A percentile compares a stretch with the other conserved stretches of the same genome.
Evolutionary conservation across 2,888 invertebrate genomes (phyloP).

Genomic region (Sipha maydis): DNA sequence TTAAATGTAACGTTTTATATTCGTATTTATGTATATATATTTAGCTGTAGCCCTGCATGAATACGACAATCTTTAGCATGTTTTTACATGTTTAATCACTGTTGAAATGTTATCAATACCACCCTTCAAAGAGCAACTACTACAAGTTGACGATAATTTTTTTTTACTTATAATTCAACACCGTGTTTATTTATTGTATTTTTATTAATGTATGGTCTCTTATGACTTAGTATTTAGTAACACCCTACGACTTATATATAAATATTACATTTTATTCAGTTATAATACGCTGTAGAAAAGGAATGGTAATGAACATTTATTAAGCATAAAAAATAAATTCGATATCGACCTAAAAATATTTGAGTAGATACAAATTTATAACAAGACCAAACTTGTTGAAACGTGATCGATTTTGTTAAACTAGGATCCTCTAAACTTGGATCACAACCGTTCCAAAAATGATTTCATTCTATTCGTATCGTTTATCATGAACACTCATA

Average conservation of each 20-base stretch:
- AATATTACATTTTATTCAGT: neutral
- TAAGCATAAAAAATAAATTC: neutral
- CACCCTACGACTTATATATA: no score
- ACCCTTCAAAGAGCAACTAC: neutral
- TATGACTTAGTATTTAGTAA: neutral
- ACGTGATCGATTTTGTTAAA: slow-evolving; percentile 21
- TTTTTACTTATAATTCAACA: neutral
- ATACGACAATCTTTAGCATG: neutral
- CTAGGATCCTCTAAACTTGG: neutral
- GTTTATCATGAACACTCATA: neutral
- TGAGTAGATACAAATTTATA: neutral
- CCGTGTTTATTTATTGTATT: neutral
- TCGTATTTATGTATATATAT: neutral
- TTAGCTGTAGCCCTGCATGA: neutral
- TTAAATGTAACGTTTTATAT: no score
- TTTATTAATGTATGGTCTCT: neutral
- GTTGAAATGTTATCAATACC: neutral
- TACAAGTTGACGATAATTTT: neutral
- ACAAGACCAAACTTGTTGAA: slow-evolving; percentile 8
- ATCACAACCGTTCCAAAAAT: neutral
- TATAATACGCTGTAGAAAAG: neutral
- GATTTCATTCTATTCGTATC: slow-evolving; percentile 23
- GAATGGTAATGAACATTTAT: neutral
- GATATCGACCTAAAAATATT: neutral
- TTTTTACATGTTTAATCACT: neutral